Base-by-base conservation (phyloP, 1,140 invertebrate species). In the Hypothenemus hampei region DNA sequence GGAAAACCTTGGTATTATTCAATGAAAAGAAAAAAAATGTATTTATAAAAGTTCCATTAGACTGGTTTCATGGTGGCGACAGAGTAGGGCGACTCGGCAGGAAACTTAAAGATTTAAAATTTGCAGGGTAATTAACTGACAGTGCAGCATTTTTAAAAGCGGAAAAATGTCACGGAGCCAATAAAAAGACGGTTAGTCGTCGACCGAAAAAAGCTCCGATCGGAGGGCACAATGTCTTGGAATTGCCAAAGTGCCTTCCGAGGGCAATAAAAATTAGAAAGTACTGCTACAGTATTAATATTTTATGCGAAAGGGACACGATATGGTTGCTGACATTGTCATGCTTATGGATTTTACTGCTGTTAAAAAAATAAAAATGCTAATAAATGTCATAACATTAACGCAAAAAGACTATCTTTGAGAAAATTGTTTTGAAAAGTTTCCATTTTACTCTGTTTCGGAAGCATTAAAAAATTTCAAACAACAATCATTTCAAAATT, bases 101-200 rank as follows among this genome's bases (percentile, higher is more conserved):
- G 57, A 44, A 62, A 53, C 48, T 57, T 59, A 66, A 62, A 63
- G 67, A 65, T 66, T 62, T 51, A 35, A 53, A 66, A 61, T 58
- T 62, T 68, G 67, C 65, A 67, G 68, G 68, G 68, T 70, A 70
- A 70, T 70, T 70, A 70, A 66, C 66, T 67, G 50, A 43, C 40
- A 44, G 13, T 31, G 64, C 64, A 66, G 64, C 60, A 67, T 64
- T 70, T 69, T 67, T 65, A 61, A 62, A 43, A 37, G 52, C 54
- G 63, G 68, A 78, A 53, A 53, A 77, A 76, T 77, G 74, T 76
- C 75, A 77, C 64, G 41, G 58, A 52, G 65, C 69, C 71, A 69
- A 76, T 77, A 76, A 77, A 77, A 76, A 76, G 71, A 68, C 72
- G 40, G 75, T 68, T 72, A 69, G 63, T 73, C 72, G 59, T 62